These are phyloP conservation scores for Muntiacus reevesi DNA, from an alignment of 2,113 vertebrate species.

Conservation along the genomic window DNA sequence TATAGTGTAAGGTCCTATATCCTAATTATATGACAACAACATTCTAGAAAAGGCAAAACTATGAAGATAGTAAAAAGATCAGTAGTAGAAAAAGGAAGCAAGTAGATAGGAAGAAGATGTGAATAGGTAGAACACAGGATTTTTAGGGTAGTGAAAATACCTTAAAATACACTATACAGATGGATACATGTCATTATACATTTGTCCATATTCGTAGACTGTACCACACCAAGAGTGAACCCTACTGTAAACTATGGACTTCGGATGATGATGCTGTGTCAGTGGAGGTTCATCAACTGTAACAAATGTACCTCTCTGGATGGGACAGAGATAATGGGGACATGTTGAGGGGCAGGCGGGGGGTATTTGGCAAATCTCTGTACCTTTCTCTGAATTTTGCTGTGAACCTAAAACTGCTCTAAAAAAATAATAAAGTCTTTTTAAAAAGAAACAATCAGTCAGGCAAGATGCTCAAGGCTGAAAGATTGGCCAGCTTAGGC, in stretches of 20 bases:
- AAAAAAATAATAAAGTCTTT: neutral
- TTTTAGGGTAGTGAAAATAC: neutral
- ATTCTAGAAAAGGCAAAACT: neutral
- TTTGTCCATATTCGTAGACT: neutral
- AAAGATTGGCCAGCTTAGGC: constrained; percentile 41
- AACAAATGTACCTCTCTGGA: neutral
- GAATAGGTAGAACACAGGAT: neutral
- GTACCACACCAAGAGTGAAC: neutral
- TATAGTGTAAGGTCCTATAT: neutral
- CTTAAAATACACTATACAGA: neutral
- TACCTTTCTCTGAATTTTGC: neutral
- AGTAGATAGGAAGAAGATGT: neutral
- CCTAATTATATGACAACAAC: neutral
- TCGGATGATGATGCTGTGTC: neutral
- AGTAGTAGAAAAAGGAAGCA: neutral
- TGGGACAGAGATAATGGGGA: neutral
- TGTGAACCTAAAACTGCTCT: neutral
- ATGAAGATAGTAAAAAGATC: neutral
- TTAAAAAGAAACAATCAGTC: neutral
- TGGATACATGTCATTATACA: neutral
- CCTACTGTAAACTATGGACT: neutral
- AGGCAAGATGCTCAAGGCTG: constrained; percentile 46
- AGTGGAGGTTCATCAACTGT: neutral
- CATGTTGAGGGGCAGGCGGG: neutral
- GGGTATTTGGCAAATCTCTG: neutral